Base-by-base conservation (phyloP, 1,140 invertebrate genomes). In the Asbolus verrucosus region DNA sequence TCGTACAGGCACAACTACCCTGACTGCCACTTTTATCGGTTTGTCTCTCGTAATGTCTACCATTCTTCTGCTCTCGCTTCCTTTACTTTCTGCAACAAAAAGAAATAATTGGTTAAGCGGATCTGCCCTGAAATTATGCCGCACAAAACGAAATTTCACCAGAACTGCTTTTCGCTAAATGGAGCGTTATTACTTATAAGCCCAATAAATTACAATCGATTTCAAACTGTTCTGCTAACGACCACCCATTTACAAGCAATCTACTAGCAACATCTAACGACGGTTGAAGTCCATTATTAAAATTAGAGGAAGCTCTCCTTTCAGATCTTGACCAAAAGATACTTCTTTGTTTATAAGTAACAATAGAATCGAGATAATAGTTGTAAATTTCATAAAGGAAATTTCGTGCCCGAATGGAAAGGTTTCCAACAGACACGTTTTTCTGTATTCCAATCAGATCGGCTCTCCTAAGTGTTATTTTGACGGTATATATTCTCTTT, bases 1-100 rank as follows among this genome's bases (percentile, higher is more conserved):
- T 69, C 91, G 90, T 11, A 94, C 87, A 4, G 94, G 94, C n/a
- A 96, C 92, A 59, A 94, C 81, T 6, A 95, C 92, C 82, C 94
- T 92, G 16, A 94, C 91, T 30, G 88, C 87, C 6, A 96, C 88
- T 76, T 91, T 90, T 71, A 94, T 88, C 1, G 92, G 91, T 81
- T 94, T 95, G 74, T 95, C 93, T 71, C 91, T 87, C 79, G 92
- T 94, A 24, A 95, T 92, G 82, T 95, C 93, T 6, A 94, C 86
- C 62, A 65, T 65, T 71, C 50, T 65, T 69, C 67, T 67, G 61
- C 27, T 74, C 8, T 59, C 24, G 27, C 27, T 70, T 39, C 41
- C 19, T 54, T 63, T 50, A 27, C 19, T 65, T 60, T 24, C 36
- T 67, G 21, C 43, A 63, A 70, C 43, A 66, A 31, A 63, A 41